Evolutionary conservation across 1,140 invertebrate genomes (phyloP), one percentile per base, ranked within the genome.

Genomic region (Acromyrmex charruanus): DNA sequence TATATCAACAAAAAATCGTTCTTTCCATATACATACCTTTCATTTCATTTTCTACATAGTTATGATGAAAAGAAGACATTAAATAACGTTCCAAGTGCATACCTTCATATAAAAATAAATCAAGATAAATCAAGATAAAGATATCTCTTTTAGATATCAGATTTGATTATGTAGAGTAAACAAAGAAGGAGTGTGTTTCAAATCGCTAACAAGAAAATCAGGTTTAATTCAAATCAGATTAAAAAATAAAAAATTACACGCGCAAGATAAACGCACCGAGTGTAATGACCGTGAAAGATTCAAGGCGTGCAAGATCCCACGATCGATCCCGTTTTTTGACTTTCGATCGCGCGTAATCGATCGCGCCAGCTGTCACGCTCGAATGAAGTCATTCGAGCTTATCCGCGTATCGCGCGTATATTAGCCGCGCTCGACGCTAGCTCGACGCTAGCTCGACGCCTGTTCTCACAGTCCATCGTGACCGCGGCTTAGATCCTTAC

Each of bases 321-420:
- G 16, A 77, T 55, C 89, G 81, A 88, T 90, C 84, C 75, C 68
- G n/a, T 88, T 90, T 90, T 90, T 86, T 84, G 59, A 85, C 82
- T 89, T 85, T 74, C 85, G 74, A 89, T 89, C 77, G 59, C 88
- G 86, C 84, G 77, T 89, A 89, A 89, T 90, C 85, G 77, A 80
- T 55, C 59, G 65, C 85, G 51, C 75, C 80, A 75, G 28, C 89
- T 90, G 89, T 87, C 89, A 90, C 87, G 89, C 89, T 90, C 82
- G 77, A 90, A 90, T 90, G 82, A 90, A 90, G 89, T 90, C 89
- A 88, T 90, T 88, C 88, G 77, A 69, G 77, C 77, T 90, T 90
- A 90, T 88, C 89, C 86, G 86, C 61, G 59, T 89, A 87, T 88
- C 86, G 61, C 44, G 55, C 63, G 53, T 59, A 71, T 49, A 66